Conservation (phyloP, 1,140 invertebrate genomes). For the Apis florea region DNA sequence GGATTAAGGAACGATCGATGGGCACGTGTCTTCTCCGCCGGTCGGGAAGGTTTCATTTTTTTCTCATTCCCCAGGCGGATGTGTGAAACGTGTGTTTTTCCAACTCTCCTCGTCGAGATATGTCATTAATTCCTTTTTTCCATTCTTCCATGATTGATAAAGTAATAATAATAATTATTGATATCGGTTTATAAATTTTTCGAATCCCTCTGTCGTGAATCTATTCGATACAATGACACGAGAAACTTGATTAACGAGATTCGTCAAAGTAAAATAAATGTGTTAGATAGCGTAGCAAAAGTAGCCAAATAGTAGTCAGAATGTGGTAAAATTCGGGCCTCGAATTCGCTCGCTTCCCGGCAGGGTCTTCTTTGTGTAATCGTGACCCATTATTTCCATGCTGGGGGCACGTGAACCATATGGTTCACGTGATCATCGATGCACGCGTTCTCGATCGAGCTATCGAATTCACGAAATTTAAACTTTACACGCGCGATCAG, state of each 20-base stretch:
- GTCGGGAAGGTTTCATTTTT: slow-evolving; percentile 29
- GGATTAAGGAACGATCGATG: slow-evolving; percentile 47
- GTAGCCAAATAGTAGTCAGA: no score
- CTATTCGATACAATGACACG: no score
- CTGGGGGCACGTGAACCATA: slow-evolving; percentile 77
- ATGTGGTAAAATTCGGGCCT: background rate
- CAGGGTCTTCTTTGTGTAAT: slow-evolving; percentile 73
- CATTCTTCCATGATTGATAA: no score
- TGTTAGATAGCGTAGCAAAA: no score
- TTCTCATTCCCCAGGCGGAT: background rate
- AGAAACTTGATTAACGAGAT: background rate
- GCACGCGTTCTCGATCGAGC: slow-evolving; percentile 58
- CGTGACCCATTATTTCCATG: slow-evolving; percentile 77
- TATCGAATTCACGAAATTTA: slow-evolving; percentile 76
- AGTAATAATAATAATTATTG: no score
- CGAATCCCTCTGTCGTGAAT: no score
- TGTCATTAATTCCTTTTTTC: no score
- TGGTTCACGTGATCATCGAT: slow-evolving; percentile 64
- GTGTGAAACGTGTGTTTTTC: no score
- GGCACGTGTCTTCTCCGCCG: slow-evolving; percentile 35
- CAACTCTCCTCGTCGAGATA: no score
- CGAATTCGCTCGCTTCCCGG: slow-evolving; percentile 27
- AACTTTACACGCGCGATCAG: slow-evolving; percentile 70
- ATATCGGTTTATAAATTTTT: no score
- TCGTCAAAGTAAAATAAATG: no score